A percentile compares a stretch with the other conserved stretches of the same genome.
Conservation (phyloP, 1,140 invertebrate genomes). For the Monochamus saltuarius region DNA sequence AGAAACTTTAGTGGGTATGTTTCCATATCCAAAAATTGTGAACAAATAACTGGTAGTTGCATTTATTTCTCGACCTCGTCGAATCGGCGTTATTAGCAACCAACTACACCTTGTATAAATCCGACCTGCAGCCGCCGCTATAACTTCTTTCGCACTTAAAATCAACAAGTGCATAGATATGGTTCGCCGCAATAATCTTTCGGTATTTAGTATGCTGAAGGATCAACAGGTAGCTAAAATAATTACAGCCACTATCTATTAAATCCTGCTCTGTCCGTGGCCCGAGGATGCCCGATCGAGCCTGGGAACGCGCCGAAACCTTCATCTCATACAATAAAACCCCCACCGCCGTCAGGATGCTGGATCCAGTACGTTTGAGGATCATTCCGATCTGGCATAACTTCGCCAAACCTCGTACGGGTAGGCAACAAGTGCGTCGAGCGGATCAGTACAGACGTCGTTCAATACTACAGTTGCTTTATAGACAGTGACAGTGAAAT, state of each 20-base stretch:
- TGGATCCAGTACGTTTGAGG: constrained; percentile 12
- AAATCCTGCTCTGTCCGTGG: no score
- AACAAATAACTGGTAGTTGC: no score
- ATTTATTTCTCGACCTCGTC: no score
- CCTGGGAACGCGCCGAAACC: constrained; percentile 38
- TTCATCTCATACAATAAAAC: constrained; percentile 24
- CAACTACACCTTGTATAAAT: no score
- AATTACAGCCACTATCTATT: constrained; percentile 7
- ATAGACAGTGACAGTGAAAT: no score
- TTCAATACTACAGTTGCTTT: no score
- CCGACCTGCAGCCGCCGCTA: no score
- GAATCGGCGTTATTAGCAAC: no score
- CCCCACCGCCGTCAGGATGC: constrained; percentile 1
- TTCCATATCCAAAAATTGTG: no score
- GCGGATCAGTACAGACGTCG: background rate
- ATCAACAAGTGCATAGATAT: constrained; percentile 14
- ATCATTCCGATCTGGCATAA: constrained; percentile 13
- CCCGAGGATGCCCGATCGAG: constrained; percentile 22
- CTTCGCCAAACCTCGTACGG: constrained; percentile 4
- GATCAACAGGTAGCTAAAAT: constrained; percentile 18
- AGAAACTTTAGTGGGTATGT: no score
- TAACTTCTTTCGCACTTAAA: constrained; percentile 4
- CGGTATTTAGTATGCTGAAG: constrained; percentile 7
- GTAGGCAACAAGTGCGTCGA: background rate
- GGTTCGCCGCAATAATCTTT: constrained; percentile 12